Evolutionary conservation across 1,140 invertebrate genomes (phyloP).

Genomic region (Sweltsa coloradensis): DNA sequence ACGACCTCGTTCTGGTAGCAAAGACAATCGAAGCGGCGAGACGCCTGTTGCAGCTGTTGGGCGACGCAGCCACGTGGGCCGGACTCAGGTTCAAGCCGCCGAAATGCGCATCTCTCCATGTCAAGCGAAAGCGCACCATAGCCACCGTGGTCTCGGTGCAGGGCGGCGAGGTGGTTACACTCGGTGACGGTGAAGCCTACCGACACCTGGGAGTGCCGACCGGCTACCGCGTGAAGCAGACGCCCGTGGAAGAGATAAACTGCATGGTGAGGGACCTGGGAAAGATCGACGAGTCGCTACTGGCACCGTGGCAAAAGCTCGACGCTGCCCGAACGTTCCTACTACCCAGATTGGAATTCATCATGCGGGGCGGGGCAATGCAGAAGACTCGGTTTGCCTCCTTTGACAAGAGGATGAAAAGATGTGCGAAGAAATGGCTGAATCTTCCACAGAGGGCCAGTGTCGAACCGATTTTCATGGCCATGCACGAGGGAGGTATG

Average conservation of each 20-base stretch:
- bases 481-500: constrained; percentile 16
- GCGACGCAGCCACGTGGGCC: neutral
- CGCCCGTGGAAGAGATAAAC: constrained; percentile 15
- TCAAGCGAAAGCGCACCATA: constrained; percentile 8
- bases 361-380: constrained; percentile 18
- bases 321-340: constrained; percentile 26
- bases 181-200: constrained; percentile 19
- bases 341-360: constrained; percentile 23
- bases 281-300: constrained; percentile 16
- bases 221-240: constrained; percentile 18
- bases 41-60: constrained; percentile 11
- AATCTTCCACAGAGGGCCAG: constrained; percentile 22
- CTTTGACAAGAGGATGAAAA: constrained; percentile 19
- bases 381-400: constrained; percentile 14
- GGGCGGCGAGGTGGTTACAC: constrained; percentile 1
- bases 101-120: constrained; percentile 21
- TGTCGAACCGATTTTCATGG: constrained; percentile 19
- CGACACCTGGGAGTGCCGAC: constrained; percentile 22
- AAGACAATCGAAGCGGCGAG: constrained; percentile 9
- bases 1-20: constrained; percentile 21
- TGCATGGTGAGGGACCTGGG: constrained; percentile 13
- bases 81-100: constrained; percentile 20
- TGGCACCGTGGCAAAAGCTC: constrained; percentile 30
- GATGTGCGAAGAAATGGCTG: constrained; percentile 20
- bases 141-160: constrained; percentile 11